Base-by-base conservation (phyloP, 2,113 vertebrate genomes). In the Gambusia affinis region DNA sequence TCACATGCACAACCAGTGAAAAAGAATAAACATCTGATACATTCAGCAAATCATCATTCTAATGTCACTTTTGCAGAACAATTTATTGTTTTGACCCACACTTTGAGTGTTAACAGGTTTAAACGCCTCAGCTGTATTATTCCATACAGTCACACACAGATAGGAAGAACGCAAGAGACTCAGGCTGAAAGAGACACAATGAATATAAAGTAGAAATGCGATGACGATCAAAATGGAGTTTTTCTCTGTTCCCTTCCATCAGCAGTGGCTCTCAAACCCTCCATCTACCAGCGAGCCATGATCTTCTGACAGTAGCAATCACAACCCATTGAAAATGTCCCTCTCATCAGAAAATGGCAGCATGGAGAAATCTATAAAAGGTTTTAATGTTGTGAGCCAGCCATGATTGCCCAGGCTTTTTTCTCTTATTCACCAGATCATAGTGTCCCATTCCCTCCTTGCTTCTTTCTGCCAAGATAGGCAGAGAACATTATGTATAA, bases 361-460 rank as follows among this genome's bases (percentile, higher is more conserved):
- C 87, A 88, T 82, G 87, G 75, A 84, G 78, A 86, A 92, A 94
- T 92, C 91, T 90, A 92, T 92, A 89, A 94, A 93, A 91, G 87
- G 87, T 87, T 93, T 91, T 93, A 94, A 88, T 92, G 89, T 90
- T 90, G 87, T 64, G 83, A 76, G 85, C 72, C 69, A 80, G 83
- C 75, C 54, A 75, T 92, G 91, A 94, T 94, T 94, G 87, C 80
- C 57, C 44, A 24, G 77, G 88, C 86, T 92, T 92, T 93, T 93
- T 91, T 92, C 81, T 91, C 82, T 84, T 85, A 89, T 92, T 93
- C 89, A 86, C 76, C 87, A 89, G 88, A 92, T 93, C 88, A 82
- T 78, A 75, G 78, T 71, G 68, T 86, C 75, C 85, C 74, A 67
- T 65, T 83, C 70, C 7, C 19, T 64, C 4, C 57, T 67, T 72